Conservation (phyloP, 2,888 invertebrate species). For the Chloroclystis v-ata region DNA sequence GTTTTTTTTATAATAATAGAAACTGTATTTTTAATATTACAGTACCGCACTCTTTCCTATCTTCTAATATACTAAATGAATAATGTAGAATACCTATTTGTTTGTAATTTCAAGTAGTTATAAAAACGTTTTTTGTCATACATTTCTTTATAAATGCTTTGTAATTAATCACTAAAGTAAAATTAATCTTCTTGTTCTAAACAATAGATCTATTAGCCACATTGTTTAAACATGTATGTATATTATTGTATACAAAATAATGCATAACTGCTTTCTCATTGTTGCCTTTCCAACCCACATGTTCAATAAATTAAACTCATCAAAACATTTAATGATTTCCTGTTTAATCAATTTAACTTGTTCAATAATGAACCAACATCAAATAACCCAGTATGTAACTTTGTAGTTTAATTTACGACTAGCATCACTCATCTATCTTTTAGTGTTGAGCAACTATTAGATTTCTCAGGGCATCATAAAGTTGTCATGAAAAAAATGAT, state of each 20-base stretch:
- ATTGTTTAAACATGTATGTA: slow-evolving; percentile 56
- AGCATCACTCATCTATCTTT: background rate
- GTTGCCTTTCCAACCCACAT: slow-evolving; percentile 63
- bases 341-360: slow-evolving; percentile 17
- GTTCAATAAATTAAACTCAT: slow-evolving; percentile 38
- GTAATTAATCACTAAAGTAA: background rate
- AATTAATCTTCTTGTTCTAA: slow-evolving; percentile 27
- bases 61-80: too few species aligned
- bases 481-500: background rate
- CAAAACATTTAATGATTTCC: slow-evolving; percentile 21
- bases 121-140: too few species aligned
- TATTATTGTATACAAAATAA: slow-evolving; percentile 56
- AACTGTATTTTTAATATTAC: too few species aligned
- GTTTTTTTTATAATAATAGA: too few species aligned
- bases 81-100: too few species aligned
- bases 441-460: background rate
- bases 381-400: background rate
- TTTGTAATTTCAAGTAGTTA: too few species aligned
- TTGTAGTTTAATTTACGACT: slow-evolving; percentile 1
- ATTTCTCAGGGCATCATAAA: background rate
- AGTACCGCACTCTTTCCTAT: too few species aligned
- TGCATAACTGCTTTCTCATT: slow-evolving; percentile 58
- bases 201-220: slow-evolving; percentile 54
- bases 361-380: slow-evolving; percentile 12
- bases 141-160: too few species aligned